Evolutionary conservation across 2,113 vertebrate species (phyloP).

Genomic region (Talpa occidentalis): DNA sequence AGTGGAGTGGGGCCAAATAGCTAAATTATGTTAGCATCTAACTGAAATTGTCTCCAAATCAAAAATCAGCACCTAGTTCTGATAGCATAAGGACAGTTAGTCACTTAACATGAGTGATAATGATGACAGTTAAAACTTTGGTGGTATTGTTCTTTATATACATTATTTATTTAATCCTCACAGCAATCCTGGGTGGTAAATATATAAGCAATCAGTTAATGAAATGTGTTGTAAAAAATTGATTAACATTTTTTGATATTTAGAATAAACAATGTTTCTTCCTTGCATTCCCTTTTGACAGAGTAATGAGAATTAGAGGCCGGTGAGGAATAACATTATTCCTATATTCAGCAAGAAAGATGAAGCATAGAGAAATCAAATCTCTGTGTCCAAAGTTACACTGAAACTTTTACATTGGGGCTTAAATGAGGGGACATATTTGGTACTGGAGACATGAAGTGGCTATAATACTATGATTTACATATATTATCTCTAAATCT

Average conservation of each 20-base stretch:
- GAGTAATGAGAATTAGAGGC: background rate
- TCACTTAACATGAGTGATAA: background rate
- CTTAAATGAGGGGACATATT: background rate
- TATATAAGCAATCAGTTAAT: background rate
- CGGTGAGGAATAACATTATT: background rate
- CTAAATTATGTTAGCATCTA: background rate
- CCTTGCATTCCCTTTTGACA: background rate
- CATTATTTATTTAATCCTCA: background rate
- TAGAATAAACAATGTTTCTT: background rate
- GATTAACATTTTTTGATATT: background rate
- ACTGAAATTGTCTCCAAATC: background rate
- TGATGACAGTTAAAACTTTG: background rate
- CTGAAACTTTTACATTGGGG: background rate
- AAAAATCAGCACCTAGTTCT: background rate
- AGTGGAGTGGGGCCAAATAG: background rate
- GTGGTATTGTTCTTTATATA: background rate
- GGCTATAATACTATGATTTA: background rate
- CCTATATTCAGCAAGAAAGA: background rate
- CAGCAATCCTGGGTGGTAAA: background rate
- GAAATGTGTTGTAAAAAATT: background rate
- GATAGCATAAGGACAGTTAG: background rate
- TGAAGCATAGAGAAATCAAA: background rate
- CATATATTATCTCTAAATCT: background rate
- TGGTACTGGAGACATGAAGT: background rate
- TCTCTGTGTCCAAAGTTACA: background rate